These are phyloP conservation scores for Scolopax bukidnonensis DNA, from an alignment of 2,797 vertebrate species.

Conservation along the genomic window DNA sequence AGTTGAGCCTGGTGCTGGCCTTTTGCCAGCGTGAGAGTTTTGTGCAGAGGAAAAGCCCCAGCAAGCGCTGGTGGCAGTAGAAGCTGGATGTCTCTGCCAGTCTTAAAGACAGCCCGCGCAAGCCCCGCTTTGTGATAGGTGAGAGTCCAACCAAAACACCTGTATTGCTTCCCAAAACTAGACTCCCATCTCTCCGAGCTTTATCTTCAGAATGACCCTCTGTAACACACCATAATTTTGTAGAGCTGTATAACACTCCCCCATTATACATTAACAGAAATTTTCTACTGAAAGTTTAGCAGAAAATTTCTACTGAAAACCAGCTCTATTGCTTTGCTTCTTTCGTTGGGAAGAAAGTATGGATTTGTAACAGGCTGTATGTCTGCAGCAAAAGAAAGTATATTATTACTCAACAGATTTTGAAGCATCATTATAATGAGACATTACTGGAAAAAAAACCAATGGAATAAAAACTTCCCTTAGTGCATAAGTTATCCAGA, in stretches of 20 bases:
- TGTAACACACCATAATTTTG: neutral
- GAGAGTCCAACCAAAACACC: neutral
- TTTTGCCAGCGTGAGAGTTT: neutral
- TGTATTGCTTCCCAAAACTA: neutral
- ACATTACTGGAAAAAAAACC: neutral
- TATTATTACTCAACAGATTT: neutral
- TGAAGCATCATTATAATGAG: neutral
- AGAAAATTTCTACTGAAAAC: neutral
- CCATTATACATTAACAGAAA: no score
- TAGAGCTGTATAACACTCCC: neutral
- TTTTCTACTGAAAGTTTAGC: neutral
- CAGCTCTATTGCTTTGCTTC: neutral
- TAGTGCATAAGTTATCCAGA: neutral
- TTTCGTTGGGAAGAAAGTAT: neutral
- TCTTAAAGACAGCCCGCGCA: neutral
- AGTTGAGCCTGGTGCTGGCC: neutral
- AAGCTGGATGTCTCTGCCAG: neutral
- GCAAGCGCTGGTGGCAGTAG: neutral
- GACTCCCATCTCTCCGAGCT: neutral
- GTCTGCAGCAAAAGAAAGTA: neutral
- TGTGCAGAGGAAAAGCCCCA: neutral
- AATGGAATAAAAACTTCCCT: neutral
- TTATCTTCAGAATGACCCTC: neutral
- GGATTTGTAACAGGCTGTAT: neutral
- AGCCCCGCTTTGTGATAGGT: accelerated